These are phyloP conservation scores for Coenonympha glycerion DNA, from an alignment of 2,888 invertebrate genomes.

Conservation along the genomic window DNA sequence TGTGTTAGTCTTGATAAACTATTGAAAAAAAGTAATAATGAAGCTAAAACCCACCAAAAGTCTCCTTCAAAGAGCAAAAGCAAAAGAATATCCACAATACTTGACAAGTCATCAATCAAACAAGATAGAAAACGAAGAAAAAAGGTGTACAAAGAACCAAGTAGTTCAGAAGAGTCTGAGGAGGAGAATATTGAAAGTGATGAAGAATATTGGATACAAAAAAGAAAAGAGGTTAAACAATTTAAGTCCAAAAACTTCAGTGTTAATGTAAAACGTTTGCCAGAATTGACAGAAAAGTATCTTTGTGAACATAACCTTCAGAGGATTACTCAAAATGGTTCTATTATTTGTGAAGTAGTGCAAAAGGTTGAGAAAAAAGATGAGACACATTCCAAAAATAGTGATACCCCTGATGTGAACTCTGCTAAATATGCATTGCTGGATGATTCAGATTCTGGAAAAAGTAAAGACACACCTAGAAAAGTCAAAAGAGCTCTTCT, in stretches of 20 bases:
- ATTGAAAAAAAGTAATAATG: constrained; percentile 47
- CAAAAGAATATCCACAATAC: constrained; percentile 16
- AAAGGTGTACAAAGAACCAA: constrained; percentile 4
- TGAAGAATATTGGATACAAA: constrained; percentile 33
- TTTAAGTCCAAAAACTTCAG: constrained; percentile 52
- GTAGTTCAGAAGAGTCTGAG: constrained; percentile 19
- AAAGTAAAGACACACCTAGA: constrained; percentile 21
- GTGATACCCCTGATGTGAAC: constrained; percentile 21
- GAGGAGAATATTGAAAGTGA: constrained; percentile 36
- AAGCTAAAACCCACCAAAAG: constrained; percentile 12
- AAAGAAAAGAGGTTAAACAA: constrained; percentile 43
- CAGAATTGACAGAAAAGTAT: constrained; percentile 41
- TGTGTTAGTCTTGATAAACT: constrained; percentile 61
- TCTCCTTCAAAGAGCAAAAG: constrained; percentile 16
- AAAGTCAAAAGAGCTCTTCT: constrained; percentile 30
- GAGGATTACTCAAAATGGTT: constrained; percentile 41
- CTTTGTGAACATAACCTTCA: constrained; percentile 41
- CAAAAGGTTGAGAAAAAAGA: background rate
- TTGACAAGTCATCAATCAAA: constrained; percentile 9
- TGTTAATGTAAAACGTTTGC: constrained; percentile 45
- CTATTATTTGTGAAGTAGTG: constrained; percentile 37
- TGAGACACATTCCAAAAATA: constrained; percentile 14
- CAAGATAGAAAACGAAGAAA: constrained; percentile 5
- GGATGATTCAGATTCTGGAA: constrained; percentile 38
- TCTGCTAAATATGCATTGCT: constrained; percentile 33